Evolutionary conservation across 2,888 invertebrate genomes (phyloP), one percentile per base, ranked within the genome.

Genomic region (Rhamnusium bicolor): DNA sequence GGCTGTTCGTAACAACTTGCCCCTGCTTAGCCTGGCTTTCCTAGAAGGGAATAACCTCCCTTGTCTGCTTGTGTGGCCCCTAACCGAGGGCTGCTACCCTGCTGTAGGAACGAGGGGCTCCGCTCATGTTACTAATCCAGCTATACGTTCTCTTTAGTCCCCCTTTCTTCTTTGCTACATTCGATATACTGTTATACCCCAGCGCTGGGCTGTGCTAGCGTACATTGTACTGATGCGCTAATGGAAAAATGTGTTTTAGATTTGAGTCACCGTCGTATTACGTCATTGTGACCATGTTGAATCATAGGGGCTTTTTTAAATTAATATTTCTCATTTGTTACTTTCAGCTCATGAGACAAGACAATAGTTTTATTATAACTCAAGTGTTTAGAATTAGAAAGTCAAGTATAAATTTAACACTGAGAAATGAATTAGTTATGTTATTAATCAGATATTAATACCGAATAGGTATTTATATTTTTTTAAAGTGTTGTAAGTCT

Each of bases 71-170:
- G 69, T 71, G 71, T 71, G 71, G 74, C 69, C 74, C 74, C 65
- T 65, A 53, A 56, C 19, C 46, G 67, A 74, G 80, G 79, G 75
- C 77, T 71, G 77, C 76, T 72, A 76, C 79, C 79, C 77, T 74
- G 76, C 61, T 65, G 56, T 29, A 54, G 63, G 67, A 51, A 19
- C 60, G 73, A 72, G 77, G 74, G 74, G 72, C 78, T 69, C 74
- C 76, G 75, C 73, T 78, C 69, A 63, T 47, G 74, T 71, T 75
- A 75, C 78, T 78, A 76, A 78, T 78, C 79, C 79, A 72, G 76
- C 51, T 51, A 51, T 51, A 51, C 24, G 29, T 56, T 56, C 54
- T 67, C 56, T 54, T 46, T 29, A 29, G 67, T 67, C 56, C 67
- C 65, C 67, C 66, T 67, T 67, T 32, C 40, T 54, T 56, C 65